These are phyloP conservation scores for Vulpes lagopus DNA, from an alignment of 2,113 vertebrate species.

Conservation along the genomic window DNA sequence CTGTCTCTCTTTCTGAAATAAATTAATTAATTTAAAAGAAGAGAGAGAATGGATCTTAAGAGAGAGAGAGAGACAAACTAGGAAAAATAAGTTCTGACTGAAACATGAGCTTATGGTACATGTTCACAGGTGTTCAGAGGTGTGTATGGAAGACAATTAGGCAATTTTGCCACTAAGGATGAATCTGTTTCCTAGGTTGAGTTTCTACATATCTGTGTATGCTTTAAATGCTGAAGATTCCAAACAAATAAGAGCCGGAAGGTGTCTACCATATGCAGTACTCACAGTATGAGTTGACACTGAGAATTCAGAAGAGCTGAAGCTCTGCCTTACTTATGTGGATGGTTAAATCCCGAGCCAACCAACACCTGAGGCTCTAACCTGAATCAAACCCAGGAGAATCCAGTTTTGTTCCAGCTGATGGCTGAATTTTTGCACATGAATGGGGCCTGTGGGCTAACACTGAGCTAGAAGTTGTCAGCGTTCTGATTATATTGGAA, in stretches of 20 bases:
- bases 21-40: not conserved
- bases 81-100: not conserved
- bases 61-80: not conserved
- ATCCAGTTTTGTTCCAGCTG: not conserved
- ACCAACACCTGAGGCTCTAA: not conserved
- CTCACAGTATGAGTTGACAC: not conserved
- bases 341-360: not conserved
- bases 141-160: not conserved
- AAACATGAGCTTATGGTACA: not conserved
- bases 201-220: not conserved
- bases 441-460: not conserved
- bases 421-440: not conserved
- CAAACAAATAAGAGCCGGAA: not conserved
- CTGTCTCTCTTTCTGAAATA: not conserved
- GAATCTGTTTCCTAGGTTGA: not conserved
- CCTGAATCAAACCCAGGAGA: not conserved
- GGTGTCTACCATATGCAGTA: too few species aligned
- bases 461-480: not conserved
- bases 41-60: not conserved
- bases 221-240: not conserved
- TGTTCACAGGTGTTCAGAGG: not conserved
- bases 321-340: not conserved
- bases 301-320: not conserved
- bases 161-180: not conserved
- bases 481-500: not conserved